These are phyloP conservation scores for Sympetrum striolatum DNA, from an alignment of 2,888 invertebrate species.

Conservation along the genomic window DNA sequence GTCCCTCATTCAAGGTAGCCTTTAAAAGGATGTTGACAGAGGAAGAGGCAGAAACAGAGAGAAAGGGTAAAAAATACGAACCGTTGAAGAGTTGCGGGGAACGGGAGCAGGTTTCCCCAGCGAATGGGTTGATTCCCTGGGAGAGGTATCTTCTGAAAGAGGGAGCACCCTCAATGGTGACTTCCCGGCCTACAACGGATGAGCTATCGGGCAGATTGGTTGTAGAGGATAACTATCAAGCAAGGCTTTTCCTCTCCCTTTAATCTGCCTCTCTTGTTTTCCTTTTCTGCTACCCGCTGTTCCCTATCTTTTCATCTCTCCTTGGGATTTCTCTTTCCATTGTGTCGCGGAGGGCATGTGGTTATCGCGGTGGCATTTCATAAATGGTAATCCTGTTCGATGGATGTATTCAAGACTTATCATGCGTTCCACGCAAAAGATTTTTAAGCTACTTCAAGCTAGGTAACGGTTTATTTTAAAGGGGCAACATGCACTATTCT, in stretches of 20 bases:
- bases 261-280: background rate
- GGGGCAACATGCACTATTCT: no score
- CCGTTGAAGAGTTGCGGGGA: background rate
- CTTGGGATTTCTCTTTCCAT: background rate
- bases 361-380: no score
- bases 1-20: background rate
- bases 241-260: background rate
- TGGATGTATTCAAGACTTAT: no score
- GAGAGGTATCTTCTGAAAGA: background rate
- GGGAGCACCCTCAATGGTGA: background rate
- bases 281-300: background rate
- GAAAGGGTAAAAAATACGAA: no score
- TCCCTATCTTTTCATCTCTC: background rate
- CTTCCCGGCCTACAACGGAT: background rate
- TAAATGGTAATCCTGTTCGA: no score
- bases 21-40: background rate
- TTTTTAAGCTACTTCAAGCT: no score
- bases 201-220: conserved; percentile 13
- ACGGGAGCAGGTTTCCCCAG: background rate
- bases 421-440: no score
- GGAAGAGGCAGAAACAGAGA: background rate
- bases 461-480: no score
- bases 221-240: background rate
- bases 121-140: background rate
- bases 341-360: no score